These are phyloP conservation scores for Cephus rjabovi DNA, from an alignment of 2,888 invertebrate species.

Conservation along the genomic window DNA sequence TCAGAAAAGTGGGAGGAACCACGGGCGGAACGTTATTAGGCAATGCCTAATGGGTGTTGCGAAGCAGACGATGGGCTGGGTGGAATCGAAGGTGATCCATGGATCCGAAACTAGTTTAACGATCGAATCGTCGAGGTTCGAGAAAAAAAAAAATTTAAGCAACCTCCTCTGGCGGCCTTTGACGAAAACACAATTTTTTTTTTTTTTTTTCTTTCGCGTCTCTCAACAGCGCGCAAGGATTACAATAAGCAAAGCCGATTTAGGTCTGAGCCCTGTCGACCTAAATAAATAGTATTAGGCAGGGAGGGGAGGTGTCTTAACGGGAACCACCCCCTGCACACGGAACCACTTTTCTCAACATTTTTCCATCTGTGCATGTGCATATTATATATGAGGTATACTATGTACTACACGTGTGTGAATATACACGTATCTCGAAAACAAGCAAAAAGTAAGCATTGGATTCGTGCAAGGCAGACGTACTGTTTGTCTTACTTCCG, in stretches of 20 bases:
- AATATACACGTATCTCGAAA: not conserved
- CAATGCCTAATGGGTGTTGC: not conserved
- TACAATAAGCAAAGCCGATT: conserved; percentile 5
- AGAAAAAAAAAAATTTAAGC: not conserved
- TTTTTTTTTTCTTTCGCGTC: not conserved
- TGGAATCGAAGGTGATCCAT: not conserved
- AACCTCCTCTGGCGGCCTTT: not conserved
- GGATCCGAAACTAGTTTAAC: not conserved
- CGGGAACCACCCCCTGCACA: not conserved
- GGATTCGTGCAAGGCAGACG: not conserved
- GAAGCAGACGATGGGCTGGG: not conserved
- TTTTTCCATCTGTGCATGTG: not conserved
- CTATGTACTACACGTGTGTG: no score
- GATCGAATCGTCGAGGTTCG: not conserved
- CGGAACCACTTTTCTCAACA: not conserved
- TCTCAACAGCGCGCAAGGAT: not conserved
- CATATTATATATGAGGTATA: not conserved
- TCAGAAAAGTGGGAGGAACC: not conserved
- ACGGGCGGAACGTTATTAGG: not conserved
- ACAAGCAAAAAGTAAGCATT: not conserved
- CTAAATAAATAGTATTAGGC: conserved; percentile 4
- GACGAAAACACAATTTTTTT: not conserved
- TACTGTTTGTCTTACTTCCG: not conserved
- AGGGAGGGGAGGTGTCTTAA: not conserved
- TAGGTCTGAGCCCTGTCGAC: not conserved